A percentile compares a stretch with the other conserved stretches of the same genome.
Evolutionary conservation across 2,888 invertebrate genomes (phyloP).

Genomic region (Vandiemenella viatica): DNA sequence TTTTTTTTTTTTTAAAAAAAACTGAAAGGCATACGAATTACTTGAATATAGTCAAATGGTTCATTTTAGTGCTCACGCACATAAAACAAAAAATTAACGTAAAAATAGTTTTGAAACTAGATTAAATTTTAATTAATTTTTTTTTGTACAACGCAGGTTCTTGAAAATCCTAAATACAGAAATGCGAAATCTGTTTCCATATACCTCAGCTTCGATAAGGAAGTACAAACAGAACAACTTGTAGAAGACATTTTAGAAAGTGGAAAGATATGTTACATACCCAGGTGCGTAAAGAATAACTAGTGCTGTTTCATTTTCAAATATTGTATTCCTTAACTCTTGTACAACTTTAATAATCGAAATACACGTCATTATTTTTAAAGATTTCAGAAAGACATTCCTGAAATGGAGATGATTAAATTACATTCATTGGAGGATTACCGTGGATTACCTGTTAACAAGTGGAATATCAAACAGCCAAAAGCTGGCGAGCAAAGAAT

Average conservation of each 20-base stretch:
- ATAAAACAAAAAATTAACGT: too few species aligned
- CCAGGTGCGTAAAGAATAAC: conserved; percentile 41
- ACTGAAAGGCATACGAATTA: too few species aligned
- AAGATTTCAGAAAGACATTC: conserved; percentile 38
- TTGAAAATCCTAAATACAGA: conserved; percentile 6
- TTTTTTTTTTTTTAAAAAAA: too few species aligned
- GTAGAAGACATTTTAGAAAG: conserved; percentile 46
- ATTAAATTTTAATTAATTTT: too few species aligned
- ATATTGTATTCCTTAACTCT: too few species aligned
- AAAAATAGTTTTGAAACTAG: too few species aligned
- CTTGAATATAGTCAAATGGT: too few species aligned
- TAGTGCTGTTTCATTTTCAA: background rate
- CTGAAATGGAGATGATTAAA: conserved; percentile 74
- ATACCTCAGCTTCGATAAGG: conserved; percentile 60
- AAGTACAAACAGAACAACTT: conserved; percentile 58
- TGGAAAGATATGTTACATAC: conserved; percentile 64
- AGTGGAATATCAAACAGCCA: conserved; percentile 89
- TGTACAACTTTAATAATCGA: too few species aligned
- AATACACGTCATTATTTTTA: background rate
- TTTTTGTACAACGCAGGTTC: too few species aligned
- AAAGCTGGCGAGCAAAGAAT: conserved; percentile 46
- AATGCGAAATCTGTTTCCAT: conserved; percentile 37
- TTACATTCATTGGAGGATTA: conserved; percentile 59
- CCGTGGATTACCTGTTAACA: conserved; percentile 56
- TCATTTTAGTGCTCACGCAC: too few species aligned